phyloP scores from a whole-genome alignment of 2,797 vertebrate species.

The Rhynchotus rufescens region DNA sequence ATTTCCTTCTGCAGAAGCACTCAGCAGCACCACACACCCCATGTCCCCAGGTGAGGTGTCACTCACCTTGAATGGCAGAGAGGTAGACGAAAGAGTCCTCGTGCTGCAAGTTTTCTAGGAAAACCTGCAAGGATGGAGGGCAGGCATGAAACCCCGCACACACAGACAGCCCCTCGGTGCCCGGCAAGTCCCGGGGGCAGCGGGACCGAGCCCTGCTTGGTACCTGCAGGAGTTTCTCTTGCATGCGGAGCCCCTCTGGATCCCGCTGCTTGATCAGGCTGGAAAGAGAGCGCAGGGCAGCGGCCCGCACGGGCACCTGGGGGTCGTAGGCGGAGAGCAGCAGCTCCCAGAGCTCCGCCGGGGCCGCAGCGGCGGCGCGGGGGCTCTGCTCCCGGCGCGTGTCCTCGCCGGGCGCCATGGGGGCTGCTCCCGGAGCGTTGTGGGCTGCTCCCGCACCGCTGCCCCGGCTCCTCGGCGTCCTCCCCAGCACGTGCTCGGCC shows the following conservation, averaged over 20 bases:
- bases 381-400: too few species aligned
- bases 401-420: rapidly evolving
- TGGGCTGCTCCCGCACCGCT: not conserved
- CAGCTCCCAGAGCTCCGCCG: constrained; percentile 66
- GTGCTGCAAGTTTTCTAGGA: constrained; percentile 92
- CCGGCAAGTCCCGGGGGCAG: too few species aligned
- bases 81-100: constrained; percentile 94
- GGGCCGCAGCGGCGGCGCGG: not conserved
- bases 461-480: not conserved
- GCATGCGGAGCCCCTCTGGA: constrained; percentile 72
- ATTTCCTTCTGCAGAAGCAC: too few species aligned
- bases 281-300: constrained; percentile 85
- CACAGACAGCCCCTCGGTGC: rapidly evolving
- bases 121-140: constrained; percentile 83
- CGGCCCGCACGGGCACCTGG: constrained; percentile 85
- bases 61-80: constrained; percentile 95
- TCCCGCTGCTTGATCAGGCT: constrained; percentile 76
- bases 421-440: not conserved
- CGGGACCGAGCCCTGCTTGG: rapidly evolving
- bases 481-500: constrained; percentile 26
- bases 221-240: constrained; percentile 88
- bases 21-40: not conserved
- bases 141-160: rapidly evolving
- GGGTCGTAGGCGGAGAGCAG: constrained; percentile 88
- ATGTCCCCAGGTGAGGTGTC: rapidly evolving